These are phyloP conservation scores for Brevipalpus yothersi DNA, from an alignment of 1,140 invertebrate species.

Conservation along the genomic window DNA sequence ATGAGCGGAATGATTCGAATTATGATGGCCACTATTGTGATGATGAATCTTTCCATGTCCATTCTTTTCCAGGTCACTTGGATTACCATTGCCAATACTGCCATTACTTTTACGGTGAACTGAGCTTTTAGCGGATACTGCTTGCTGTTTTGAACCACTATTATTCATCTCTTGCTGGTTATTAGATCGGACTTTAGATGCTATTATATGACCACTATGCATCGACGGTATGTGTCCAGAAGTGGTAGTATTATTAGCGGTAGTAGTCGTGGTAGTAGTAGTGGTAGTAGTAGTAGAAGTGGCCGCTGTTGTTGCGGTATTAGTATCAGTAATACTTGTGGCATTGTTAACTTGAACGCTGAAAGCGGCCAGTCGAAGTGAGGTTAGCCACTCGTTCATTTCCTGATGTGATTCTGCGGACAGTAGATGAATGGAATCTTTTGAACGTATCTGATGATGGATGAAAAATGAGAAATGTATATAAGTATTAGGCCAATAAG, in stretches of 20 bases:
- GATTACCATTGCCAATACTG: too few relatives aligned
- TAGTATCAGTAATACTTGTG: not conserved
- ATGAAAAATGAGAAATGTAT: not conserved
- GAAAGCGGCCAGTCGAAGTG: conserved; percentile 56
- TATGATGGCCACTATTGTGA: too few relatives aligned
- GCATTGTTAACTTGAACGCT: conserved; percentile 28
- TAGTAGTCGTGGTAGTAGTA: not conserved
- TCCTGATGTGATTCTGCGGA: conserved; percentile 39
- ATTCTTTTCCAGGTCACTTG: too few relatives aligned
- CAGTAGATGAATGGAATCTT: conserved; percentile 39
- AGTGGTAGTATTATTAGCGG: not conserved
- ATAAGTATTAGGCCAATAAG: too few relatives aligned
- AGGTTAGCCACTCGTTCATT: conserved; percentile 43
- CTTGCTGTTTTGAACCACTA: not conserved
- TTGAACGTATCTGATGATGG: conserved; percentile 34
- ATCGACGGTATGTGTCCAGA: not conserved
- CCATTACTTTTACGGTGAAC: too few relatives aligned
- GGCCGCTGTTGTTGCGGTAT: not conserved
- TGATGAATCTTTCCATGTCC: too few relatives aligned
- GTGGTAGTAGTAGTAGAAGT: not conserved
- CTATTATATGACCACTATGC: not conserved
- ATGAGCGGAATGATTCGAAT: not conserved
- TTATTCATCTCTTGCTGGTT: not conserved
- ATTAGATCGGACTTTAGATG: not conserved
- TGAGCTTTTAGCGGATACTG: too few relatives aligned